A percentile compares a stretch with the other conserved stretches of the same genome.
Conservation (phyloP, 2,888 invertebrate genomes). For the Ormyrus nitidulus region DNA sequence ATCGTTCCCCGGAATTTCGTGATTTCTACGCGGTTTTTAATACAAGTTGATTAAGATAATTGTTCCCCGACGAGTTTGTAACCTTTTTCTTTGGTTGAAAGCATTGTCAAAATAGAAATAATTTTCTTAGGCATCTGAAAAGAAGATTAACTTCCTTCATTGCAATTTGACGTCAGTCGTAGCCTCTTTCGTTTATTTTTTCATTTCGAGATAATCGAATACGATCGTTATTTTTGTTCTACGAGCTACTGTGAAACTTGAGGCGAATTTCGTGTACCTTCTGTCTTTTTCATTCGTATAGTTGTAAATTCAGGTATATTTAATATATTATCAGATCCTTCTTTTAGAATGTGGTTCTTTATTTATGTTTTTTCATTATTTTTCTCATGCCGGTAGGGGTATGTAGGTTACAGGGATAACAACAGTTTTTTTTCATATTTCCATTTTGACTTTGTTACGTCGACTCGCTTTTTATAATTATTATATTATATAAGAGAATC, state of each 20-base stretch:
- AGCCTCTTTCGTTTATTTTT: neutral
- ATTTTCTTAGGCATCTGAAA: neutral
- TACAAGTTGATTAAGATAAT: too few species aligned
- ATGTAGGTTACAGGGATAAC: neutral
- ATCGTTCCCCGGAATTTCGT: neutral
- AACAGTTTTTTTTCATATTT: slow-evolving; percentile 27
- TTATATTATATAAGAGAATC: slow-evolving; percentile 41
- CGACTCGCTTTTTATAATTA: slow-evolving; percentile 30
- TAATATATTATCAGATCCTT: slow-evolving; percentile 33
- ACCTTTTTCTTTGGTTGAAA: neutral
- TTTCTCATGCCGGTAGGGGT: neutral
- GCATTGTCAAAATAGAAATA: slow-evolving; percentile 1
- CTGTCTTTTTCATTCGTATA: slow-evolving; percentile 4
- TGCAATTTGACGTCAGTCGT: neutral
- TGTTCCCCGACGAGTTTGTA: too few species aligned
- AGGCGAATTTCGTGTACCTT: slow-evolving; percentile 21
- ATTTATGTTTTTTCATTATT: slow-evolving; percentile 9
- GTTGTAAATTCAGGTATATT: slow-evolving; percentile 13
- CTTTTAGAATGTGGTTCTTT: slow-evolving; percentile 35
- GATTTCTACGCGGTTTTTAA: neutral
- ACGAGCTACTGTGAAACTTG: slow-evolving; percentile 37
- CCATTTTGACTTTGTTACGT: slow-evolving; percentile 13
- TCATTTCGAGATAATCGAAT: slow-evolving; percentile 29
- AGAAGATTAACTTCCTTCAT: neutral
- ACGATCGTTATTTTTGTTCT: slow-evolving; percentile 26